phyloP scores from a whole-genome alignment of 2,888 invertebrate species.

The Cerceris rybyensis region DNA sequence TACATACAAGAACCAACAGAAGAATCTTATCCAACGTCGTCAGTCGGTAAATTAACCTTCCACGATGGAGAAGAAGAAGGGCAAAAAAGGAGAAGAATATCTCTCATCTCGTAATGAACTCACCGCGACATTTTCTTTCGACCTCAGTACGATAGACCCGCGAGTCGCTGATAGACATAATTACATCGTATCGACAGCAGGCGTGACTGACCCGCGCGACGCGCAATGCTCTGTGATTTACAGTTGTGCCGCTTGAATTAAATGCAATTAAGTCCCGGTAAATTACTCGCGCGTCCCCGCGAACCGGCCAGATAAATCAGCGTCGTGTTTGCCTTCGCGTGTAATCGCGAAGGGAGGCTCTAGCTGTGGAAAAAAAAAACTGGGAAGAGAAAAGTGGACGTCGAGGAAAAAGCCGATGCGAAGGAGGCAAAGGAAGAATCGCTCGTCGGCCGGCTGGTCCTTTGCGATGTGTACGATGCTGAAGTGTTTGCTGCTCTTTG shows the following conservation, averaged over 20 bases:
- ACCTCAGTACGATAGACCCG: slow-evolving; percentile 5
- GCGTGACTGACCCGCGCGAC: slow-evolving; percentile 76
- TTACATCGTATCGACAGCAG: slow-evolving; percentile 75
- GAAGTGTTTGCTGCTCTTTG: slow-evolving; percentile 33
- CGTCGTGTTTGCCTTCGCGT: slow-evolving; percentile 69
- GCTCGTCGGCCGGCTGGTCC: slow-evolving; percentile 20
- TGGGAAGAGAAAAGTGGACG: slow-evolving; percentile 10
- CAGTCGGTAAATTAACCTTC: not conserved
- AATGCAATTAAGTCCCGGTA: slow-evolving; percentile 77
- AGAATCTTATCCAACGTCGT: not conserved
- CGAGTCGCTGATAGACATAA: slow-evolving; percentile 63
- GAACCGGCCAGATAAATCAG: slow-evolving; percentile 69
- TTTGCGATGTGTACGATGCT: slow-evolving; percentile 43
- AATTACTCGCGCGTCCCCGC: slow-evolving; percentile 69
- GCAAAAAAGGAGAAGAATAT: not conserved
- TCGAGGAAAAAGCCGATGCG: slow-evolving; percentile 11
- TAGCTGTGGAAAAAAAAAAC: slow-evolving; percentile 16
- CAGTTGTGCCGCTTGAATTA: slow-evolving; percentile 75
- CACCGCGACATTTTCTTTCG: not conserved
- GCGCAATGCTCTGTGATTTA: slow-evolving; percentile 74
- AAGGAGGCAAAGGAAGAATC: slow-evolving; percentile 25
- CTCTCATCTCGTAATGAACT: not conserved
- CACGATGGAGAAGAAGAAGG: not conserved
- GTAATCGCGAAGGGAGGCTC: slow-evolving; percentile 59
- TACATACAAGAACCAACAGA: not conserved